phyloP scores from a whole-genome alignment of 2,888 invertebrate genomes.

The Tiphia femorata region DNA sequence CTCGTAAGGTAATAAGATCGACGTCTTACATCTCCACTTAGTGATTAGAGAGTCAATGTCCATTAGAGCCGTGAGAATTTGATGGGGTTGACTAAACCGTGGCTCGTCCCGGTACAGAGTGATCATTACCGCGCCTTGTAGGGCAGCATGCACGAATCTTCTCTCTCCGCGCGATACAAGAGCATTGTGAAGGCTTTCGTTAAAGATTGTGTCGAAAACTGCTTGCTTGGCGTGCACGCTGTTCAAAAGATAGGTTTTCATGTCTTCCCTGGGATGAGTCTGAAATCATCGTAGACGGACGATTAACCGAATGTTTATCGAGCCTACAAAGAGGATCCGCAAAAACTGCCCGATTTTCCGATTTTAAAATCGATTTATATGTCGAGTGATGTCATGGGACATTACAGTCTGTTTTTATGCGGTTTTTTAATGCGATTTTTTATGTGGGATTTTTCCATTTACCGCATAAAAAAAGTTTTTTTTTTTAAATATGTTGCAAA shows the following conservation, averaged over 20 bases:
- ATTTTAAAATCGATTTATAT: no score
- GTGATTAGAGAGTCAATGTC: slow-evolving; percentile 98
- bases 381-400: no score
- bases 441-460: no score
- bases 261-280: slow-evolving; percentile 74
- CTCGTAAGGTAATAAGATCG: no score
- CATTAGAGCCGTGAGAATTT: slow-evolving; percentile 93
- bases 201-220: slow-evolving; percentile 91
- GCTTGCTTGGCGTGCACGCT: slow-evolving; percentile 85
- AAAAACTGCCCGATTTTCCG: no score
- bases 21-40: slow-evolving; percentile 98
- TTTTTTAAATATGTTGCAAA: no score
- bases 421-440: no score
- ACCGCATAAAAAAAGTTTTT: no score
- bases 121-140: slow-evolving; percentile 98
- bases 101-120: slow-evolving; percentile 97
- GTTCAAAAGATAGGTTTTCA: slow-evolving; percentile 77
- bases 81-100: slow-evolving; percentile 97
- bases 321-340: no score
- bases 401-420: no score
- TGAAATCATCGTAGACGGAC: no score
- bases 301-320: no score
- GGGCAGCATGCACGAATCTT: slow-evolving; percentile 88
- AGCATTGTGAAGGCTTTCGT: slow-evolving; percentile 85
- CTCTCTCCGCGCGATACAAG: slow-evolving; percentile 89